Evolutionary conservation across 2,113 vertebrate genomes (phyloP), one percentile per base, ranked within the genome.

Genomic region (Rattus rattus): DNA sequence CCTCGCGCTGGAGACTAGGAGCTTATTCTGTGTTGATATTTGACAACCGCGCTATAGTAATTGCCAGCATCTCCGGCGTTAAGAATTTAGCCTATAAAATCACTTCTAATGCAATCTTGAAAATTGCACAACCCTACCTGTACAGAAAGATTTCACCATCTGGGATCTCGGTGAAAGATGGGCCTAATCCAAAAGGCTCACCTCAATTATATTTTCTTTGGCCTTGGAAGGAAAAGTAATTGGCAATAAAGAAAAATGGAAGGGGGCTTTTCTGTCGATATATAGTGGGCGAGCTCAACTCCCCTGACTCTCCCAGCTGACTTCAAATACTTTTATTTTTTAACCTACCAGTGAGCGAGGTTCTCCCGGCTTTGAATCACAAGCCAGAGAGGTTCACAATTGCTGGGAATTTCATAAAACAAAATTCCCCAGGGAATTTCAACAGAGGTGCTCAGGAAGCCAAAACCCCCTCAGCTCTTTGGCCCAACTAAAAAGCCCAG

Each of bases 401-500:
- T 94, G 90, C 90, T 94, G 97, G 97, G 73, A 97, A 97, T 96
- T 98, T 97, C 90, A 94, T 91, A 95, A 97, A 94, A 88, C 85
- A 96, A 91, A 97, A 97, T 97, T 97, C 97, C 97, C 97, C 97
- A 89, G 95, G 94, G 97, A 97, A 86, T 98, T 98, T 97, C 97
- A 97, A 95, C 96, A 97, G 95, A 93, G 94, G 80, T 94, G 73
- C 77, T 92, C 92, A 76, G 72, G 91, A 90, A 96, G 94, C 97
- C 97, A 97, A 97, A 97, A 92, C 70, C 76, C 90, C 88, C 81
- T 85, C 90, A 96, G 96, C 84, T 97, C 87, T 96, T 97, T 97
- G 96, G 94, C 94, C 92, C 76, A 81, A 83, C 80, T 87, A 72
- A 79, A 93, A 97, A 92, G 80, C 92, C 54, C 95, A 96, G 97